Evolutionary conservation across 2,113 vertebrate genomes (phyloP).

Genomic region (Lampris incognitus): DNA sequence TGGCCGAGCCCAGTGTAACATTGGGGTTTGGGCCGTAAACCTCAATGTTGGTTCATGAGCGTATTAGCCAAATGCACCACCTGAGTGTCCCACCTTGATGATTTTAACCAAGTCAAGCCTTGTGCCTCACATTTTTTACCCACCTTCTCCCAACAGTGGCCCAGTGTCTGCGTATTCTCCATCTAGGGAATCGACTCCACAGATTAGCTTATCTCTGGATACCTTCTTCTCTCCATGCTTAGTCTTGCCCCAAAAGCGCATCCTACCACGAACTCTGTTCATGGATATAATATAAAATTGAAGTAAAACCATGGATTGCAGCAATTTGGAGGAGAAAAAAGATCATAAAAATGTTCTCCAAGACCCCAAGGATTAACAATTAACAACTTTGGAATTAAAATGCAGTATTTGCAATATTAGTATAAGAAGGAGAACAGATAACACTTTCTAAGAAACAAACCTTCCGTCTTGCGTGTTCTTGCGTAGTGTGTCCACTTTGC

Average conservation of each 20-base stretch:
- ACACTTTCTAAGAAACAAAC: slow-evolving; percentile 71
- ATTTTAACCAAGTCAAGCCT: neutral
- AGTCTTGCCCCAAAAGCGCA: slow-evolving; percentile 94
- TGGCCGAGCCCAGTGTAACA: too few relatives aligned
- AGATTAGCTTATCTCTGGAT: slow-evolving; percentile 84
- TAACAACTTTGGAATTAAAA: neutral
- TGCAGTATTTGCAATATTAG: neutral
- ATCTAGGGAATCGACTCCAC: slow-evolving; percentile 84
- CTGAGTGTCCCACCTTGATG: neutral
- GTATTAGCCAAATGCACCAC: too few relatives aligned
- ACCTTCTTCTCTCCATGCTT: slow-evolving; percentile 92
- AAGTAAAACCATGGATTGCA: neutral
- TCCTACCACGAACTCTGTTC: slow-evolving; percentile 89
- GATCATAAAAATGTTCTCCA: neutral
- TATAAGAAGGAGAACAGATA: neutral
- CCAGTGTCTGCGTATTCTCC: slow-evolving; percentile 82
- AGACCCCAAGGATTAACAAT: neutral
- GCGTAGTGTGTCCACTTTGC: slow-evolving; percentile 81
- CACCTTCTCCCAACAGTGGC: slow-evolving; percentile 86
- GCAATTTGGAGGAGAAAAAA: neutral
- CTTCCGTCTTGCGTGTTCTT: slow-evolving; percentile 89
- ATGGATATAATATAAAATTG: neutral
- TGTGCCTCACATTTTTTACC: neutral
- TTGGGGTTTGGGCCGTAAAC: too few relatives aligned
- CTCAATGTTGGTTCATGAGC: too few relatives aligned